Evolutionary conservation across 2,797 vertebrate genomes (phyloP), one percentile per base, ranked within the genome.

Genomic region (Pipistrellus kuhlii): DNA sequence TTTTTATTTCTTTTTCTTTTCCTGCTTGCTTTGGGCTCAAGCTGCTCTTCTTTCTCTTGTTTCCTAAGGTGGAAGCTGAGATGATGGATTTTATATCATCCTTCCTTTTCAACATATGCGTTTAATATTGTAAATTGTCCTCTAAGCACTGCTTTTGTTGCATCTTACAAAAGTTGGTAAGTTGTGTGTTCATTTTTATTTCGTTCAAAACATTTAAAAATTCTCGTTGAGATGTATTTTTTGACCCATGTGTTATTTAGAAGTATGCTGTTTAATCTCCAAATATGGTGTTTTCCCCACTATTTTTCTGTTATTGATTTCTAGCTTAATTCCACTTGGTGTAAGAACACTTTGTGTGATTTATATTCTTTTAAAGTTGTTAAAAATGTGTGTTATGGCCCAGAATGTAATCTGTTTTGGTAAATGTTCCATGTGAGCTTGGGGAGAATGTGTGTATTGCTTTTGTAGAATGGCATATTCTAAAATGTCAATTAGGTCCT

Each of bases 61-160:
- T 94, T 90, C 23, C n/a, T 51, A 69, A 55, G 46, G 23, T 44
- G 5, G 53, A 44, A 48, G 21, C 32, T 90, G 71, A 82, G 23
- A 30, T 75, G 66, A 57, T 38, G 38, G 51, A 62, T 87, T 83
- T 90, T 41, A 87, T 48, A 41, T 44, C n/a, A 93, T 78, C 46
- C 3, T 48, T 82, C 17, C 32, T 82, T 90, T 80, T 81, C 46
- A 48, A 75, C 21, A 82, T 25, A 57, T 15, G 9, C 14, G 23
- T 91, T 80, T 75, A 84, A 44, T 85, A 41, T 18, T 76, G 8
- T 53, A 83, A 27, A 69, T 90, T 95, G 82, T 25, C 75, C 30
- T 76, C 20, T 30, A 64, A 73, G n/a, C 13, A 48, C 46, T 48
- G 20, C 41, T 72, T 93, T 83, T 44, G 23, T 20, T 82, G 15